These are phyloP conservation scores for Hofmannophila pseudospretella DNA, from an alignment of 2,888 invertebrate species.

Conservation along the genomic window DNA sequence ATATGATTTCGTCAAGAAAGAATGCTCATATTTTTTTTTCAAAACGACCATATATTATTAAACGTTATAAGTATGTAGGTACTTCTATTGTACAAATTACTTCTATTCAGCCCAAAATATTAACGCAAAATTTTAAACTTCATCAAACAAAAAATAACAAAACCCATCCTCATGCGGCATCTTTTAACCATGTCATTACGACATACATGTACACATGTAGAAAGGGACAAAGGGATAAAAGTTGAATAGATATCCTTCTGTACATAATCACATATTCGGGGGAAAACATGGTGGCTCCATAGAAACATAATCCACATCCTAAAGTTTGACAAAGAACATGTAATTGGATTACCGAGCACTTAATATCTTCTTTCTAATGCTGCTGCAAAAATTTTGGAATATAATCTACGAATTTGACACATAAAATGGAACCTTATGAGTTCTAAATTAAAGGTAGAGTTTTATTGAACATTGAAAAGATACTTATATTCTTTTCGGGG, in stretches of 20 bases:
- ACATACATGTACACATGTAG: conserved; percentile 35
- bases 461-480: conserved; percentile 1
- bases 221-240: conserved; percentile 52
- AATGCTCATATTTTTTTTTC: no score
- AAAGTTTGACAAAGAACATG: conserved; percentile 68
- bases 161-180: conserved; percentile 22
- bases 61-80: no score
- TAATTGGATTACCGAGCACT: conserved; percentile 74
- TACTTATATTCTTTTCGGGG: conserved; percentile 6
- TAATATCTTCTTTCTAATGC: conserved; percentile 68
- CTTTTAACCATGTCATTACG: conserved; percentile 48
- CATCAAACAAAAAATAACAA: conserved; percentile 16
- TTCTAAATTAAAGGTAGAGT: neutral
- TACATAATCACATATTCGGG: conserved; percentile 59
- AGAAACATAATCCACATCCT: conserved; percentile 76
- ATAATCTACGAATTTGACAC: conserved; percentile 15
- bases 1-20: no score
- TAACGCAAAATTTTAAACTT: conserved; percentile 12
- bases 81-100: no score
- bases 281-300: conserved; percentile 61
- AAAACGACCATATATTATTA: no score
- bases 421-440: conserved; percentile 14
- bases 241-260: conserved; percentile 56
- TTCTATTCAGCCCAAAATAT: no score
- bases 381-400: conserved; percentile 34